A percentile compares a stretch with the other conserved stretches of the same genome.
phyloP scores from a whole-genome alignment of 2,888 invertebrate genomes.

The Eristalis pertinax region DNA sequence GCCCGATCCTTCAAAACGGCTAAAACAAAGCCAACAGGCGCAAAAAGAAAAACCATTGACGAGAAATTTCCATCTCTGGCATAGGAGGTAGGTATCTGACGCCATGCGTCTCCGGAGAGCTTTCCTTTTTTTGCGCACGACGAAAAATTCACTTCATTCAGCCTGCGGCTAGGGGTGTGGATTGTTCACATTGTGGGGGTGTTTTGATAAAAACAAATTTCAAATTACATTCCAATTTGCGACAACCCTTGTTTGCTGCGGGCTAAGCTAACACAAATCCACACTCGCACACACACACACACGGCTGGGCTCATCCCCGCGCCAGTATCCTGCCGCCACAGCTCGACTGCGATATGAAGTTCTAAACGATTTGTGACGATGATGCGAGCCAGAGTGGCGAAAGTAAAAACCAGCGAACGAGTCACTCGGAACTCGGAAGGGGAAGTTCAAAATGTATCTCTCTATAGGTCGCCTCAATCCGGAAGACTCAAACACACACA shows the following conservation, averaged over 20 bases:
- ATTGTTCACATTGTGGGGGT: conserved; percentile 67
- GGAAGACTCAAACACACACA: conserved; percentile 9
- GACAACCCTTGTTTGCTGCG: conserved; percentile 65
- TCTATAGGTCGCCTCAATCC: conserved; percentile 26
- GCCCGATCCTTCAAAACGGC: neutral
- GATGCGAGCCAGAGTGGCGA: conserved; percentile 6
- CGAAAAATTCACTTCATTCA: conserved; percentile 63
- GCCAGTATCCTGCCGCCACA: neutral
- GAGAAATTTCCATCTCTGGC: conserved; percentile 45
- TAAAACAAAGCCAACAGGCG: conserved; percentile 21
- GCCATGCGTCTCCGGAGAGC: conserved; percentile 21
- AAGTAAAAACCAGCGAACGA: conserved; percentile 52
- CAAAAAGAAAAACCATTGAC: neutral
- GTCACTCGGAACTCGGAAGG: conserved; percentile 41
- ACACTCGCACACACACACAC: neutral
- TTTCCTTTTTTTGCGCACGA: conserved; percentile 3
- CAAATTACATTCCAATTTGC: conserved; percentile 75
- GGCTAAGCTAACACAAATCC: conserved; percentile 57
- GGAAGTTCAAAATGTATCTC: conserved; percentile 52
- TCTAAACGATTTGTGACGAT: conserved; percentile 36
- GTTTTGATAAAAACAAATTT: conserved; percentile 75
- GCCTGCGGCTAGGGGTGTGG: conserved; percentile 63
- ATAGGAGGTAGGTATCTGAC: conserved; percentile 19
- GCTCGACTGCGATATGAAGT: conserved; percentile 1
- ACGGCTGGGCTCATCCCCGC: neutral